Base-by-base conservation (phyloP, 2,888 invertebrate species). In the Sylvicola cinctus region DNA sequence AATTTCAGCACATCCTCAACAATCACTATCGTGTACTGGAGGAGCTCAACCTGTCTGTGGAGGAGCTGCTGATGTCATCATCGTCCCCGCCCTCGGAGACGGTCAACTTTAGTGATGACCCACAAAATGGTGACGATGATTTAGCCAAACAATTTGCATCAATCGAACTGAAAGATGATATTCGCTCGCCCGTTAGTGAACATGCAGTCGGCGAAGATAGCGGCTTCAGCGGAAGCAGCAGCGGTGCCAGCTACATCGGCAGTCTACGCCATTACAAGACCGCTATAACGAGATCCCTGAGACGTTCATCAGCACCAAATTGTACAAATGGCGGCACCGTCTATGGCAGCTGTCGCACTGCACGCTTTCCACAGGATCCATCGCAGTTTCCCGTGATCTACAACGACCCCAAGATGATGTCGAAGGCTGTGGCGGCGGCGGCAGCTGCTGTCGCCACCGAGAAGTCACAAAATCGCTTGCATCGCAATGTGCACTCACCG, bases 11-110 rank as follows among this genome's bases (percentile, higher is more conserved):
- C 40, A 84, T 87, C 25, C 81, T 85, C 53, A 77, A 76, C 40
- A 69, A 79, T 43, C 85, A 87, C 55, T 74, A 75, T 46, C 65
- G 80, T 47, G 80, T 85, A 45, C 66, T 87, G 43, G 84, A 81
- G 38, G 83, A 87, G 55, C 61, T 87, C 40, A 85, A 87, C 62
- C 66, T 87, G 40, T 80, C 84, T 43, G 74, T 81, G 38, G 87
- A 87, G 62, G 83, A 83, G 14, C 75, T 87, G 72, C 63, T 87
- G 43, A 87, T 85, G 85, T 85, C 85, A 16, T 70, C 74, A n/a
- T 56, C 56, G 6, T 32, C 36, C 8, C 36, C 36, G 6, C 16
- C 15, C 14, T 23, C 17, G 4, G 32, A 32, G n/a, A 13, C 28
- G 14, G 16, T 15, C 7, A 16, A 15, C 7, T n/a, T 11, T 6